phyloP scores from a whole-genome alignment of 2,888 invertebrate genomes.

The Brachynemurus nebulosus region DNA sequence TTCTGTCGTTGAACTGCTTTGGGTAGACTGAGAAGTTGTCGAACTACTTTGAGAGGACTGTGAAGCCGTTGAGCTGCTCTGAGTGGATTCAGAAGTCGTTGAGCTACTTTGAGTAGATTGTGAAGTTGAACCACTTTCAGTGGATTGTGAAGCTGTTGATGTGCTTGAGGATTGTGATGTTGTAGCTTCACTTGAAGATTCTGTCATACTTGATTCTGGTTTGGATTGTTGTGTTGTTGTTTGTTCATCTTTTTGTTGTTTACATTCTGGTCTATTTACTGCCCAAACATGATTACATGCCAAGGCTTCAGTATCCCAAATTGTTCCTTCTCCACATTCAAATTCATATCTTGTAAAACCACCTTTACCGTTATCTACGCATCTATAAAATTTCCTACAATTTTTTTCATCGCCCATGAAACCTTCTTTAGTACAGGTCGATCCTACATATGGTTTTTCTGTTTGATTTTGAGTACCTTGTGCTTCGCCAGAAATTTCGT shows the following conservation, averaged over 20 bases:
- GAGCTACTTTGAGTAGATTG: conserved; percentile 3
- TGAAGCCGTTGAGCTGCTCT: conserved; percentile 5
- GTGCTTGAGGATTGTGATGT: not conserved
- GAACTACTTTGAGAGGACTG: not conserved
- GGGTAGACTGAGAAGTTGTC: conserved; percentile 2
- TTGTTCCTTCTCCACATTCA: conserved; percentile 48
- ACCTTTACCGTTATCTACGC: conserved; percentile 47
- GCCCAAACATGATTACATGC: conserved; percentile 46
- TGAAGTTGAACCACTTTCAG: no score
- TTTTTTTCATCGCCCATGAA: conserved; percentile 34
- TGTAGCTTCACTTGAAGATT: conserved; percentile 4
- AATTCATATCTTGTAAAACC: conserved; percentile 44
- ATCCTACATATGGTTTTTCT: conserved; percentile 8
- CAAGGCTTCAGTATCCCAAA: conserved; percentile 50
- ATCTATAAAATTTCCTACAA: conserved; percentile 62
- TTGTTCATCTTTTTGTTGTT: conserved; percentile 1
- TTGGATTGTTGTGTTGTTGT: not conserved
- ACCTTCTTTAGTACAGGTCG: conserved; percentile 18
- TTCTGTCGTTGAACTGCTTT: conserved; percentile 1
- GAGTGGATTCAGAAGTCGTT: conserved; percentile 1
- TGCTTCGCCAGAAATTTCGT: not conserved
- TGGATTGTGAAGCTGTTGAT: conserved; percentile 1
- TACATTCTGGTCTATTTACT: conserved; percentile 25
- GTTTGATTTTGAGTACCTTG: not conserved
- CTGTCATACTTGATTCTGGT: not conserved